Conservation (phyloP, 2,888 invertebrate species). For the Polymixis flavicincta region DNA sequence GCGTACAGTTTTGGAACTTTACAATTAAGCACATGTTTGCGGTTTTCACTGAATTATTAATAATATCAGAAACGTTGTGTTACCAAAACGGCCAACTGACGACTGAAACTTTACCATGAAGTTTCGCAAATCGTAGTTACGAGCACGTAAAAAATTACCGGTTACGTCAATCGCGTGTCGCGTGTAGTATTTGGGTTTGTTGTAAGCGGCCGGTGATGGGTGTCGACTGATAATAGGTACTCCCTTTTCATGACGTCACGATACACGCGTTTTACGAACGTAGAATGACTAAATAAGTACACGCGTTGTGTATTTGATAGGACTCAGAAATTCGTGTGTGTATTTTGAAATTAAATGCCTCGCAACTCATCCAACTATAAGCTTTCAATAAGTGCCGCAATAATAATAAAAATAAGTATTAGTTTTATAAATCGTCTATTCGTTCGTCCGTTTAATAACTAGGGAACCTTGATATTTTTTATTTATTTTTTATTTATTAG, state of each 20-base stretch:
- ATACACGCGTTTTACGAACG: conserved; percentile 26
- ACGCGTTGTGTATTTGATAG: conserved; percentile 21
- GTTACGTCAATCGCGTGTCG: conserved; percentile 28
- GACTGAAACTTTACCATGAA: conserved; percentile 20
- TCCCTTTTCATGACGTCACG: conserved; percentile 50
- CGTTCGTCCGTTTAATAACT: not conserved
- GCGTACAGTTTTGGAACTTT: conserved; percentile 4
- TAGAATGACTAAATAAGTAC: conserved; percentile 15
- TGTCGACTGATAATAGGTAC: conserved; percentile 19
- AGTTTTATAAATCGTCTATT: not conserved
- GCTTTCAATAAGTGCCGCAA: not conserved
- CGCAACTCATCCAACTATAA: conserved; percentile 2
- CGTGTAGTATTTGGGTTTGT: conserved; percentile 18
- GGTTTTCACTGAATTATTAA: conserved; percentile 28
- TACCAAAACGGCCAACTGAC: not conserved
- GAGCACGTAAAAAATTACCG: conserved; percentile 14
- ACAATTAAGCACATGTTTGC: not conserved
- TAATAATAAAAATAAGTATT: not conserved
- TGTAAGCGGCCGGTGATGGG: conserved; percentile 4
- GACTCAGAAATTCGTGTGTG: conserved; percentile 6
- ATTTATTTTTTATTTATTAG: too few species aligned
- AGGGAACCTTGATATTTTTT: not conserved
- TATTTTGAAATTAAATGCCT: conserved; percentile 9
- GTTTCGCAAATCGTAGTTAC: conserved; percentile 10
- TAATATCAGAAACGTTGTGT: not conserved